phyloP scores from a whole-genome alignment of 30 jellyfish, hydroid and myxozoan species.

The Phacellophora camtschatica region DNA sequence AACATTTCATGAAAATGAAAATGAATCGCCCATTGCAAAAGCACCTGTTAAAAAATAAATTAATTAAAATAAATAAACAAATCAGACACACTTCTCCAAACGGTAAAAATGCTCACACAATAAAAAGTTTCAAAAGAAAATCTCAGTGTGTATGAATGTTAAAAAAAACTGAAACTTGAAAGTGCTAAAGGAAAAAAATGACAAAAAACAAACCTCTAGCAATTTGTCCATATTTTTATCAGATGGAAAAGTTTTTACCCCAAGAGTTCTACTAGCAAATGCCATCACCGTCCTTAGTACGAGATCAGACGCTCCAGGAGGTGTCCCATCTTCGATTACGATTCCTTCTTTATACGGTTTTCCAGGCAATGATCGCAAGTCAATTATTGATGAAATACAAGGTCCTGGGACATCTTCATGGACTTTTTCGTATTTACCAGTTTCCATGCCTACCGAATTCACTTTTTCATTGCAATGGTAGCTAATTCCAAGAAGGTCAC shows the following conservation, averaged over 20 bases:
- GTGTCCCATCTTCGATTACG: constrained; percentile 42
- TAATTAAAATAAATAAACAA: too few species aligned
- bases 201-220: constrained; percentile 10
- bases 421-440: background rate
- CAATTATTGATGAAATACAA: constrained; percentile 26
- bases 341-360: background rate
- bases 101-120: too few species aligned
- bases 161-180: too few species aligned
- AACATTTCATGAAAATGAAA: too few species aligned
- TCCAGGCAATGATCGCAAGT: background rate
- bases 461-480: background rate
- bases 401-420: constrained; percentile 30
- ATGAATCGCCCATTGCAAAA: too few species aligned
- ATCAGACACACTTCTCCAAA: too few species aligned
- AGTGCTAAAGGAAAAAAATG: too few species aligned
- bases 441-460: constrained; percentile 1
- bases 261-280: constrained; percentile 47
- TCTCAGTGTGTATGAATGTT: too few species aligned
- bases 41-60: too few species aligned
- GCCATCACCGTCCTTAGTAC: constrained; percentile 36
- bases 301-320: constrained; percentile 23
- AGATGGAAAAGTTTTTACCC: constrained; percentile 20
- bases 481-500: constrained; percentile 30
- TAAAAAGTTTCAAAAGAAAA: too few species aligned
- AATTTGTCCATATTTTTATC: constrained; percentile 14